Percentiles rank a stretch among this genome's conserved stretches.
These are phyloP conservation scores for Drosophila tropicalis DNA, from an alignment of 1,140 invertebrate species.

Conservation along the genomic window DNA sequence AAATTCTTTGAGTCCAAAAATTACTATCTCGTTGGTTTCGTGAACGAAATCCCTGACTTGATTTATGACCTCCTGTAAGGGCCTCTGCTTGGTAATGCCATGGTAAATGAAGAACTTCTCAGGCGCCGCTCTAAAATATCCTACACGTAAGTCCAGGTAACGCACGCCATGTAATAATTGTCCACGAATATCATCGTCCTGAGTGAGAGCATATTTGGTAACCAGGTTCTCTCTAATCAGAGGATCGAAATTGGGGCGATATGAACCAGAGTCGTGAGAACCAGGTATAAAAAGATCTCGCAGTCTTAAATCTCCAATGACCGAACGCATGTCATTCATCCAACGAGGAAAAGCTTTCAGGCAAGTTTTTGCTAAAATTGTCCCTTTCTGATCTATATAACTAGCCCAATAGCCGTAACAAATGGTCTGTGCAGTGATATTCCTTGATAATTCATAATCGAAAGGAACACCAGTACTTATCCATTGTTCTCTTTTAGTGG, in stretches of 20 bases:
- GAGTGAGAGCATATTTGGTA: slow-evolving; percentile 84
- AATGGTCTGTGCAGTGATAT: slow-evolving; percentile 49
- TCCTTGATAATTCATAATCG: slow-evolving; percentile 60
- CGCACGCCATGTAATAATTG: slow-evolving; percentile 86
- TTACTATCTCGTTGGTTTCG: slow-evolving; percentile 87
- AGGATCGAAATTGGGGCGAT: slow-evolving; percentile 83
- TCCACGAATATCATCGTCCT: slow-evolving; percentile 86
- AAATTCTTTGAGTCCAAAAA: slow-evolving; percentile 87
- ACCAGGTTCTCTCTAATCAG: slow-evolving; percentile 79
- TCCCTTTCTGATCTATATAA: slow-evolving; percentile 64
- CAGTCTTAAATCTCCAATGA: slow-evolving; percentile 83
- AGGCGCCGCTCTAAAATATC: slow-evolving; percentile 83
- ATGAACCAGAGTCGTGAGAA: slow-evolving; percentile 87
- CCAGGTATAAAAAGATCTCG: slow-evolving; percentile 86
- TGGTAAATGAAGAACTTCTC: slow-evolving; percentile 86
- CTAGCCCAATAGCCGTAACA: slow-evolving; percentile 82
- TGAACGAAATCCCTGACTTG: slow-evolving; percentile 85
- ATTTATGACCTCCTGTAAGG: slow-evolving; percentile 84
- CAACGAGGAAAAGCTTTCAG: slow-evolving; percentile 85
- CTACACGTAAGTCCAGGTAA: slow-evolving; percentile 86
- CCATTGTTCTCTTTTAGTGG: slow-evolving; percentile 61
- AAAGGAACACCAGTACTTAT: slow-evolving; percentile 78
- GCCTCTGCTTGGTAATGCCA: slow-evolving; percentile 84
- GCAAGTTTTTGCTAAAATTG: slow-evolving; percentile 82
- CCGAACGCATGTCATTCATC: slow-evolving; percentile 85